Base-by-base conservation (phyloP, 1,140 invertebrate species). In the Cyrtorhinus lividipennis region DNA sequence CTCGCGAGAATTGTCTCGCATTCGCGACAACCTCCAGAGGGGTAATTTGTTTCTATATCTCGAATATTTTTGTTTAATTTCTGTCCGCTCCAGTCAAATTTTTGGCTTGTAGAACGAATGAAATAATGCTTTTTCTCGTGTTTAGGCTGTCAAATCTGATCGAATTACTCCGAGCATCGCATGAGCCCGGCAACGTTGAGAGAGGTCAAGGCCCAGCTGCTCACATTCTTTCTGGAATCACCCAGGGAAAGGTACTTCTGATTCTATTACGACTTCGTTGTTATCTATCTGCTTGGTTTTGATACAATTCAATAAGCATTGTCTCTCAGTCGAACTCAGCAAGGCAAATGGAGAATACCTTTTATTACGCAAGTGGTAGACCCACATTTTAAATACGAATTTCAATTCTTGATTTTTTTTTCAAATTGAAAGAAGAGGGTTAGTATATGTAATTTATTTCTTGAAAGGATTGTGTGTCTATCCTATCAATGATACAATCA, bases 211-310 rank as follows among this genome's bases (percentile, higher is more conserved):
- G 85, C 45, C 86, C 90, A 0, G 87, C 88, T 1, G 84, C 89
- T 20, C 92, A 95, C 71, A 94, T 97, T 71, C 91, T 95, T 73
- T 88, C 91, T 64, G 92, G 92, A 56, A 92, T 96, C 69, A 76
- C 84, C 66, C 86, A 88, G 79, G 86, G 86, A 24, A 76, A 81
- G 74, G 82, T 82, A 74, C 30, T n/a, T n/a, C n/a, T n/a, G n/a
- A 75, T 75, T n/a, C n/a, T n/a, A n/a, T n/a, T n/a, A n/a, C n/a
- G n/a, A n/a, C 74, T 24, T 26, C 8, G 44, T 68, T 63, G 70
- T 64, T 67, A 45, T n/a, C n/a, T n/a, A n/a, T n/a, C n/a, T n/a
- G n/a, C n/a, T 8, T 46, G 25, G 59, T 56, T 8, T 46, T 56
- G 23, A 56, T 65, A n/a, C n/a, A n/a, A n/a, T n/a, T n/a, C n/a